Evolutionary conservation across 2,888 invertebrate species (phyloP).

Genomic region (Octonoba sinensis): DNA sequence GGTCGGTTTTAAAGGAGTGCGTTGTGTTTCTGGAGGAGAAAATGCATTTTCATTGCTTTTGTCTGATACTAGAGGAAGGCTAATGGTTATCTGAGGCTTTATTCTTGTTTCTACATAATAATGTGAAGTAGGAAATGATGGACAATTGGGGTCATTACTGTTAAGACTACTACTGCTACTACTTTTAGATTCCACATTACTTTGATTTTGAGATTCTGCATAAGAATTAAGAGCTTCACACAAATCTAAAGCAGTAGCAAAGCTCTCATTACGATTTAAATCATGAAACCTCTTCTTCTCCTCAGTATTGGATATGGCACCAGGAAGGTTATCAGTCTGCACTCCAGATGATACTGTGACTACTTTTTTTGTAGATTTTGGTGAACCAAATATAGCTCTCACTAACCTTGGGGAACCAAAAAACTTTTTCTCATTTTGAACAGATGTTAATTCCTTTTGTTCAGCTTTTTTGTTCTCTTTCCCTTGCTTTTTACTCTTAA

Average conservation of each 20-base stretch:
- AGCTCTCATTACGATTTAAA: conserved; percentile 29
- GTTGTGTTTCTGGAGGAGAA: conserved; percentile 54
- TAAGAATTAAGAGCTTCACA: background rate
- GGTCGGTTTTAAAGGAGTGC: conserved; percentile 68
- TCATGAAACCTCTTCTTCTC: conserved; percentile 34
- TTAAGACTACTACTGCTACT: conserved; percentile 63
- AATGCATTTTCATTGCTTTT: conserved; percentile 33
- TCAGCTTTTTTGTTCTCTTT: conserved; percentile 55
- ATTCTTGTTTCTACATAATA: conserved; percentile 62
- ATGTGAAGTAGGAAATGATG: conserved; percentile 41
- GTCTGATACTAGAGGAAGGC: conserved; percentile 58
- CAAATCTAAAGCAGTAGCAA: background rate
- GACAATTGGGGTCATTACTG: conserved; percentile 58
- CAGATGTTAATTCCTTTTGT: conserved; percentile 32
- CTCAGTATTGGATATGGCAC: background rate
- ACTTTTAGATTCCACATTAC: conserved; percentile 40
- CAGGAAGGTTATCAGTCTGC: conserved; percentile 40
- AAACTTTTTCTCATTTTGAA: conserved; percentile 58
- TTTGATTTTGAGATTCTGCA: conserved; percentile 32
- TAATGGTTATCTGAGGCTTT: conserved; percentile 62
- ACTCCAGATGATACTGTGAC: conserved; percentile 56
- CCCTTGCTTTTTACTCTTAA: conserved; percentile 56
- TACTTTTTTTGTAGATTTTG: conserved; percentile 45
- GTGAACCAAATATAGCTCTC: conserved; percentile 61
- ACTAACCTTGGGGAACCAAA: conserved; percentile 64